Conservation (phyloP, 1,140 invertebrate genomes). For the Neotoxoptera formosana region DNA sequence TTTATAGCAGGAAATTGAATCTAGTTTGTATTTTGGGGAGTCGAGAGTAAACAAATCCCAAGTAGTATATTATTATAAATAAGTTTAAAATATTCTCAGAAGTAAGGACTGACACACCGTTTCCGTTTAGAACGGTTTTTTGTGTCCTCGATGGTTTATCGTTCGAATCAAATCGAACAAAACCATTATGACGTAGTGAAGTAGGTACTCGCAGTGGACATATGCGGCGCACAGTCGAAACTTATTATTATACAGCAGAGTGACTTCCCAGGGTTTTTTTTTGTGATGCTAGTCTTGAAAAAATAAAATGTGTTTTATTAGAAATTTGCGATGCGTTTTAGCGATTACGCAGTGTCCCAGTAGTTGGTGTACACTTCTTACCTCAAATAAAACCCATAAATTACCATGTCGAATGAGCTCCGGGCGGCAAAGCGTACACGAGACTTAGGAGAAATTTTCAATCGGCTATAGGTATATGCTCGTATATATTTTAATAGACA, state of each 20-base stretch:
- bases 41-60: too few relatives aligned
- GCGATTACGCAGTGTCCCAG: neutral
- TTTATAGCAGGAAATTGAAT: too few relatives aligned
- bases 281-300: neutral
- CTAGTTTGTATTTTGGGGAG: too few relatives aligned
- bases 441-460: slow-evolving; percentile 1
- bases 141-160: neutral
- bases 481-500: neutral
- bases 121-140: neutral
- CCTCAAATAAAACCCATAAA: neutral
- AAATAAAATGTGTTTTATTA: neutral
- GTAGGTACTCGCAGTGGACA: neutral
- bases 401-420: neutral
- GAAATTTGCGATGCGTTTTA: neutral
- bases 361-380: neutral
- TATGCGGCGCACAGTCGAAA: neutral
- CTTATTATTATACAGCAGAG: neutral
- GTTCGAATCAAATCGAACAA: neutral
- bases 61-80: too few relatives aligned
- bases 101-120: neutral
- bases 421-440: neutral
- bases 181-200: neutral
- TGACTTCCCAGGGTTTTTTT: neutral
- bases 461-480: neutral
- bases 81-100: neutral